Conservation (phyloP, 1,140 invertebrate genomes). For the Gryllus bimaculatus region DNA sequence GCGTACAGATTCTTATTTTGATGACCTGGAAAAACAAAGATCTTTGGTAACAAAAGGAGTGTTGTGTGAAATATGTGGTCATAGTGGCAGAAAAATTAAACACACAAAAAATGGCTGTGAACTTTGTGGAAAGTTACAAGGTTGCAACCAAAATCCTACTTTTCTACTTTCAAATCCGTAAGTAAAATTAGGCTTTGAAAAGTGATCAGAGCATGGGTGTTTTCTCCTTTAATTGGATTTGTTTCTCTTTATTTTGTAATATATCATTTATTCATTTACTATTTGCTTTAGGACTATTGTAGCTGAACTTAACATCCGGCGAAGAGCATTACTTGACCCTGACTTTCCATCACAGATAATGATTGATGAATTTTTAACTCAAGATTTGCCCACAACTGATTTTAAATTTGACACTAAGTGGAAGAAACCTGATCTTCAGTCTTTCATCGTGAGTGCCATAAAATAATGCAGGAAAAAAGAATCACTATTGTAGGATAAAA, state of each 20-base stretch:
- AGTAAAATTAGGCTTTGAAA: background rate
- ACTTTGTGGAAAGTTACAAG: conserved; percentile 45
- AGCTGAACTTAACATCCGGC: conserved; percentile 57
- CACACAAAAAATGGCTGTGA: conserved; percentile 53
- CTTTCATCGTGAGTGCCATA: conserved; percentile 50
- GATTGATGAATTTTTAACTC: conserved; percentile 60
- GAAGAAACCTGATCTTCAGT: conserved; percentile 53
- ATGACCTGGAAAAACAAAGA: conserved; percentile 36
- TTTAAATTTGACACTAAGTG: conserved; percentile 43
- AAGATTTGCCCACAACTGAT: conserved; percentile 35
- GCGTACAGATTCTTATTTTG: conserved; percentile 43
- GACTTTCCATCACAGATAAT: conserved; percentile 62
- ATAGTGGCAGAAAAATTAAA: conserved; percentile 46
- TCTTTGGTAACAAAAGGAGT: conserved; percentile 26
- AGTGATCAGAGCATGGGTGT: no score
- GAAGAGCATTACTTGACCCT: conserved; percentile 51
- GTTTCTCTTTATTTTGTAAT: background rate
- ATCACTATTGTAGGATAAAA: background rate
- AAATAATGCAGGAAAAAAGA: background rate
- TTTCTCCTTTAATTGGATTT: background rate
- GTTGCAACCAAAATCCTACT: conserved; percentile 35
- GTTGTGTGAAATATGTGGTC: conserved; percentile 53
- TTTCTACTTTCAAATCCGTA: conserved; percentile 14
- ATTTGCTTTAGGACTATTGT: conserved; percentile 36
- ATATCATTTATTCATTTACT: background rate